Evolutionary conservation across 2,888 invertebrate genomes (phyloP).

Genomic region (Nomada fucata): DNA sequence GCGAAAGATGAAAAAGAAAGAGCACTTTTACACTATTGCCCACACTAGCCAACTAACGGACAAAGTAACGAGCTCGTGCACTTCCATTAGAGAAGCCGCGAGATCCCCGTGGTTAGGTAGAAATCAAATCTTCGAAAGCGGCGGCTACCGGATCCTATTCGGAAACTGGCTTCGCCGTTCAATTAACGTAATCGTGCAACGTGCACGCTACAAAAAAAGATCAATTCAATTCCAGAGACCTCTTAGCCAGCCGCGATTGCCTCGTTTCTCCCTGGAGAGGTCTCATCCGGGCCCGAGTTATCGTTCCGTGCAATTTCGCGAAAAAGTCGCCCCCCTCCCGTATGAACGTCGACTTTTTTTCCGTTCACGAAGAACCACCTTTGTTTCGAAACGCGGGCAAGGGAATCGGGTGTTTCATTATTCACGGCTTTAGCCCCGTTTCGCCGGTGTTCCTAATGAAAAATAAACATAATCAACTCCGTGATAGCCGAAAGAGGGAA

Average conservation of each 20-base stretch:
- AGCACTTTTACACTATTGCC: neutral
- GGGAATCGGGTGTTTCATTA: conserved; percentile 76
- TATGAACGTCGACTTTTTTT: conserved; percentile 1
- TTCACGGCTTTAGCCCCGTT: conserved; percentile 77
- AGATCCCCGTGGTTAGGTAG: neutral
- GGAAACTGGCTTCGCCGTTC: conserved; percentile 27
- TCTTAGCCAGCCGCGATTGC: conserved; percentile 30
- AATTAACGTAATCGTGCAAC: conserved; percentile 52
- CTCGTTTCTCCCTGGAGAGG: conserved; percentile 35
- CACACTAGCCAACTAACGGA: neutral
- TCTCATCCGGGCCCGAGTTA: conserved; percentile 15
- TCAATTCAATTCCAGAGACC: conserved; percentile 44
- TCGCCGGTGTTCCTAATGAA: conserved; percentile 81
- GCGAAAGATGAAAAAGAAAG: neutral
- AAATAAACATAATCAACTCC: conserved; percentile 83
- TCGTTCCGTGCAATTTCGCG: conserved; percentile 21
- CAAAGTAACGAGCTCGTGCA: neutral
- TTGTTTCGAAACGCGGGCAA: conserved; percentile 12
- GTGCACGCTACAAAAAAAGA: conserved; percentile 34
- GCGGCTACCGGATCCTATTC: conserved; percentile 4
- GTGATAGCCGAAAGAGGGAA: conserved; percentile 79
- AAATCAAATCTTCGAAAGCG: conserved; percentile 31
- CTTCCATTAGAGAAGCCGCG: conserved; percentile 5
- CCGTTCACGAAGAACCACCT: neutral
- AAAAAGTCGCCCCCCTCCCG: conserved; percentile 29